These are phyloP conservation scores for Thecophora atra DNA, from an alignment of 2,888 invertebrate genomes.

Conservation along the genomic window DNA sequence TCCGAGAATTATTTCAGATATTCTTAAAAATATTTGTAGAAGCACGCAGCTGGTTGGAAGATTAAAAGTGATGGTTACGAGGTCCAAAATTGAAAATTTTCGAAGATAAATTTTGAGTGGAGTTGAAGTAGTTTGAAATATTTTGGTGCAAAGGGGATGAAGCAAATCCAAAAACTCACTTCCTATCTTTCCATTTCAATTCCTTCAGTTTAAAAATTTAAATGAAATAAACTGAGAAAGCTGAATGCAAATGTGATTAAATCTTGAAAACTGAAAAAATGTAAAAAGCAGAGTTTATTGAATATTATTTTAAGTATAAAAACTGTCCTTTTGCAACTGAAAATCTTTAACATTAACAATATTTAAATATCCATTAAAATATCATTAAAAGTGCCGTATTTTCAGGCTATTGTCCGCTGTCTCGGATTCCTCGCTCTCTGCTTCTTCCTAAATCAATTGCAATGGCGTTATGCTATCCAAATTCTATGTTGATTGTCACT, in stretches of 20 bases:
- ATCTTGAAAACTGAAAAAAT: too few relatives aligned
- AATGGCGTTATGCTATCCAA: not conserved
- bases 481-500: not conserved
- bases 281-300: too few relatives aligned
- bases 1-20: not conserved
- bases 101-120: too few relatives aligned
- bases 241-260: too few relatives aligned
- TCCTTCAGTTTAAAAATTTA: too few relatives aligned
- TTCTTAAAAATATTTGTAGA: not conserved
- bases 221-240: too few relatives aligned
- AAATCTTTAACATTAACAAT: too few relatives aligned
- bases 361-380: constrained; percentile 53
- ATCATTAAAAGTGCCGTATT: constrained; percentile 44
- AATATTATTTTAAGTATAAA: not conserved
- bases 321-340: constrained; percentile 22
- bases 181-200: too few relatives aligned
- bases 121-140: too few relatives aligned
- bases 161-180: too few relatives aligned
- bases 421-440: not conserved
- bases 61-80: not conserved
- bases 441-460: not conserved
- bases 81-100: not conserved
- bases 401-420: too few relatives aligned
- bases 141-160: too few relatives aligned
- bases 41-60: not conserved